Evolutionary conservation across 2,888 invertebrate species (phyloP).

Genomic region (Microplitis manilae): DNA sequence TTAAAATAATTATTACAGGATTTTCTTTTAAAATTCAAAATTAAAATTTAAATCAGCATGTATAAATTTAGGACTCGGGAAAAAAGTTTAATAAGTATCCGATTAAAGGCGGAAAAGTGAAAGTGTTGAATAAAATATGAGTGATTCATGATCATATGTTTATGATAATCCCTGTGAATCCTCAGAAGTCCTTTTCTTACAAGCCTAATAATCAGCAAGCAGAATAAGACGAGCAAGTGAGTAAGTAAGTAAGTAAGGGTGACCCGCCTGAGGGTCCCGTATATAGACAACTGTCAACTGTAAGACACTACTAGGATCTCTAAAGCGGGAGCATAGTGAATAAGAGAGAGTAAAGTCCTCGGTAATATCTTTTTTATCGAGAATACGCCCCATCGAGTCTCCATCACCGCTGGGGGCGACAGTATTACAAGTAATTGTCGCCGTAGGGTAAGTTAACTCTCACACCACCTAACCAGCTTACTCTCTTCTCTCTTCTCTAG

Average conservation of each 20-base stretch:
- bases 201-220: conserved; percentile 24
- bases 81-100: background rate
- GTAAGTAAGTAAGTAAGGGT: background rate
- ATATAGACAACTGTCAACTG: conserved; percentile 15
- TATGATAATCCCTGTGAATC: conserved; percentile 30
- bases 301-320: conserved; percentile 26
- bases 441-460: conserved; percentile 57
- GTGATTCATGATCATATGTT: conserved; percentile 39
- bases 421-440: conserved; percentile 71
- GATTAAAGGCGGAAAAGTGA: background rate
- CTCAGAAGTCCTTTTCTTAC: background rate
- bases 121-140: conserved; percentile 22
- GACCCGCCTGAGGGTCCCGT: conserved; percentile 5
- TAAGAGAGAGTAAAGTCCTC: conserved; percentile 25
- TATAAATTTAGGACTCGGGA: background rate
- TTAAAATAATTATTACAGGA: background rate
- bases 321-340: background rate
- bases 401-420: conserved; percentile 64
- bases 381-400: conserved; percentile 66
- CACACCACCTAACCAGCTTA: conserved; percentile 32
- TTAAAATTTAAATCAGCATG: background rate
- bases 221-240: conserved; percentile 10
- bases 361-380: conserved; percentile 63
- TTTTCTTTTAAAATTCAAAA: too few relatives aligned
- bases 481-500: conserved; percentile 10